A percentile compares a stretch with the other conserved stretches of the same genome.
phyloP scores from a whole-genome alignment of 2,888 invertebrate species.

The Drosophila dives region DNA sequence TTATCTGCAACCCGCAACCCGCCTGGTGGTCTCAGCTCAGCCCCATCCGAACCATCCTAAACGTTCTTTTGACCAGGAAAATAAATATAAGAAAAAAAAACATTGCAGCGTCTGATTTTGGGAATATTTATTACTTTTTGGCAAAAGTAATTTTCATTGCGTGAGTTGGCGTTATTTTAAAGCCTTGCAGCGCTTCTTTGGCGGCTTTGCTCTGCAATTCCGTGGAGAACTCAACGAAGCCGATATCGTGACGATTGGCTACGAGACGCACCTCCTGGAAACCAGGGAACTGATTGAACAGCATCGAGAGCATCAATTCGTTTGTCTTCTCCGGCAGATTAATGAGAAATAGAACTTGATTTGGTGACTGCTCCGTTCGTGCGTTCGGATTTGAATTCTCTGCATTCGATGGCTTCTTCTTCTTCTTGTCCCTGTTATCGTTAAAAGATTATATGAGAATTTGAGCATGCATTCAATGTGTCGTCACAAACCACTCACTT shows the following conservation, averaged over 20 bases:
- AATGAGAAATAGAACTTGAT: conserved; percentile 99
- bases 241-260: conserved; percentile 99
- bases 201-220: conserved; percentile 97
- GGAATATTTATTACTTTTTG: conserved; percentile 90
- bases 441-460: background rate
- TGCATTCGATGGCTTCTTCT: conserved; percentile 87
- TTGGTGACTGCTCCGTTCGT: conserved; percentile 97
- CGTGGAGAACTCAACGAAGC: conserved; percentile 99
- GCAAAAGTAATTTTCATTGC: conserved; percentile 99
- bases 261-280: conserved; percentile 99
- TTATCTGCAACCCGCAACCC: too few species aligned
- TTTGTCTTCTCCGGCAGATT: conserved; percentile 99
- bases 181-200: conserved; percentile 98
- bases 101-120: background rate
- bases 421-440: conserved; percentile 88
- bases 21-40: too few species aligned
- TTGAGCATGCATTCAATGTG: background rate
- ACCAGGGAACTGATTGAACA: conserved; percentile 96
- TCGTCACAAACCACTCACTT: conserved; percentile 78
- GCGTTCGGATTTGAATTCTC: conserved; percentile 83
- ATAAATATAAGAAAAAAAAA: conserved; percentile 5
- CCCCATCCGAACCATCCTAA: too few species aligned
- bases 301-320: conserved; percentile 99
- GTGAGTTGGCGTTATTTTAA: conserved; percentile 99
- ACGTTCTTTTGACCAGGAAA: background rate